phyloP scores from a whole-genome alignment of 2,888 invertebrate genomes.

The Eristalis intricaria region DNA sequence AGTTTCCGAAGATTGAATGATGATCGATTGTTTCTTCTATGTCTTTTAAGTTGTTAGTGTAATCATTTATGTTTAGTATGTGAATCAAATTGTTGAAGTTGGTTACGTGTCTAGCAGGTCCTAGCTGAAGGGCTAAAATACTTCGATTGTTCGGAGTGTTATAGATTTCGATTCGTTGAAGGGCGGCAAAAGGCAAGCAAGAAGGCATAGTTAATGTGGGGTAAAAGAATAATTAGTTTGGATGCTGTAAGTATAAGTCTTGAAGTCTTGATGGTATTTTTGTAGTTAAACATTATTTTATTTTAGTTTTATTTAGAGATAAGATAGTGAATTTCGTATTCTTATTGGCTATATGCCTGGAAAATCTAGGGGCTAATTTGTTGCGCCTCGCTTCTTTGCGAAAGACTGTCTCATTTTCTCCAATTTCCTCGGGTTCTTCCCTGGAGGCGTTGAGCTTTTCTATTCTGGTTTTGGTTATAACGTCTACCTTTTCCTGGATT shows the following conservation, averaged over 20 bases:
- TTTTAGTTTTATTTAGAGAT: constrained; percentile 48
- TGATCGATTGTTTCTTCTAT: no score
- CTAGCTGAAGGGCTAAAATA: constrained; percentile 21
- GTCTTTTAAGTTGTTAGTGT: no score
- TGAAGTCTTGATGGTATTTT: not conserved
- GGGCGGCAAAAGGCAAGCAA: not conserved
- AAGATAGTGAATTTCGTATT: constrained; percentile 46
- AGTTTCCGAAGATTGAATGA: no score
- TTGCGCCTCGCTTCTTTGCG: constrained; percentile 54
- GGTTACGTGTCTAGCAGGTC: constrained; percentile 15
- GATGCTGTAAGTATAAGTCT: not conserved
- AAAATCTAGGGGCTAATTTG: constrained; percentile 44
- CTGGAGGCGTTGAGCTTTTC: no score
- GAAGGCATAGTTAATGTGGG: not conserved
- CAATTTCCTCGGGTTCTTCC: constrained; percentile 26
- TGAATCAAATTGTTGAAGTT: constrained; percentile 7
- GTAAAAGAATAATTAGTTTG: not conserved
- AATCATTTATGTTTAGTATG: no score
- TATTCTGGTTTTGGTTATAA: no score
- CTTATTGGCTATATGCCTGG: constrained; percentile 44
- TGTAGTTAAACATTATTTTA: constrained; percentile 18
- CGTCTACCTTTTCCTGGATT: no score
- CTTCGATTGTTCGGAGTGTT: constrained; percentile 10
- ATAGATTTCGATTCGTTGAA: constrained; percentile 10
- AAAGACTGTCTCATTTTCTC: constrained; percentile 34